Evolutionary conservation across 1,140 invertebrate genomes (phyloP), one percentile per base, ranked within the genome.

Genomic region (Macrocentrus cingulum): DNA sequence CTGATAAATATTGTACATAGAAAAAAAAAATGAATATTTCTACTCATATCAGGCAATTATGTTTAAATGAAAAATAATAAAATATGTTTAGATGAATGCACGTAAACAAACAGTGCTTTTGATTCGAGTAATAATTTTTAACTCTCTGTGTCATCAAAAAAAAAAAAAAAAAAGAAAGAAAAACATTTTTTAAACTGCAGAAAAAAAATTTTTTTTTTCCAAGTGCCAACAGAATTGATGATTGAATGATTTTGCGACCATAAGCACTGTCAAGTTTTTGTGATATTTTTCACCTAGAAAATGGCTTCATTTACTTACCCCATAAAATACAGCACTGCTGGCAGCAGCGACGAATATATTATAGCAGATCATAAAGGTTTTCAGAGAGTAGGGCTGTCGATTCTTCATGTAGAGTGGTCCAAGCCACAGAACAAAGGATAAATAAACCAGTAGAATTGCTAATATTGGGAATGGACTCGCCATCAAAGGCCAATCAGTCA

Each of bases 401-500:
- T 84, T 71, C 59, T 80, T 80, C 88, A 90, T 89, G 20, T 80
- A 79, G 48, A 66, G 68, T 32, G 85, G 86, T 11, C 88, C 88
- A 2, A 84, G 16, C 22, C 80, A 77, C 59, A 84, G 76, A n/a
- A 87, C 83, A 37, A 85, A 80, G 19, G 76, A 64, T 37, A 85
- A 73, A 63, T 86, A 87, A 36, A 73, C 70, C 8, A 83, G 59
- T 56, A 81, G 77, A 63, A 85, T 77, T 18, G 75, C 61, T 16
- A 82, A 56, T 1, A 88, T 77, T 15, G 85, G 84, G 56, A 81
- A 72, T 18, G 85, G 86, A 44, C 80, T 80, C 36, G 77, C 70
- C 85, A 89, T 88, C 11, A 89, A 66, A 18, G 85, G 83, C 89
- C 90, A 94, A 68, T 90, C 83, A 64, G 88, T 87, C 59, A 92